phyloP scores from a whole-genome alignment of 2,797 vertebrate species.

The Sebastiscus albofasciatus region DNA sequence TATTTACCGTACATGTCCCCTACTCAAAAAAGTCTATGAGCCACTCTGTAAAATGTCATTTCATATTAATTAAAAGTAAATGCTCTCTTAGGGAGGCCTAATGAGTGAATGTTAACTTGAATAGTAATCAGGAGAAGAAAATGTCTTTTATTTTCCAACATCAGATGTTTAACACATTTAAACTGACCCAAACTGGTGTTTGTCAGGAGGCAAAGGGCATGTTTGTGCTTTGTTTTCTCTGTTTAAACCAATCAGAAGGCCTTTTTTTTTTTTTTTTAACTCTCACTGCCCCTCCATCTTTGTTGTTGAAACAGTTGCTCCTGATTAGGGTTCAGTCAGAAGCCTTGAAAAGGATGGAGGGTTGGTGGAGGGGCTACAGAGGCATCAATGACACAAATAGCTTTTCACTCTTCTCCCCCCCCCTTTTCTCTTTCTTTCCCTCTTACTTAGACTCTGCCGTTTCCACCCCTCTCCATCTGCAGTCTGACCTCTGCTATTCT shows the following conservation, averaged over 20 bases:
- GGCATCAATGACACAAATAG: slow-evolving; percentile 84
- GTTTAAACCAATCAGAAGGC: slow-evolving; percentile 45
- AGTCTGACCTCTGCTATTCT: slow-evolving; percentile 86
- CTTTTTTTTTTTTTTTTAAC: slow-evolving; percentile 53
- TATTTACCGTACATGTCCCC: slow-evolving; percentile 10
- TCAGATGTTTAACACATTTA: slow-evolving; percentile 31
- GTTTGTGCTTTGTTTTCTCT: slow-evolving; percentile 43
- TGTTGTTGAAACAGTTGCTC: slow-evolving; percentile 86
- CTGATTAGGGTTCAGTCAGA: slow-evolving; percentile 80
- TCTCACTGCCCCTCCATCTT: slow-evolving; percentile 55
- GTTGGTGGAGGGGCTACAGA: slow-evolving; percentile 65
- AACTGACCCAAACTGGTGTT: slow-evolving; percentile 33
- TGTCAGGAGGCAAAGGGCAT: slow-evolving; percentile 34
- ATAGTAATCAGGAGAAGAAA: neutral
- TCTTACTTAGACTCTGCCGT: slow-evolving; percentile 74
- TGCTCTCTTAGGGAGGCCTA: neutral
- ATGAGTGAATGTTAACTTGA: neutral
- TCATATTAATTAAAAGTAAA: neutral
- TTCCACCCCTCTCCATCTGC: slow-evolving; percentile 86
- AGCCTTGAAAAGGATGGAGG: slow-evolving; percentile 72
- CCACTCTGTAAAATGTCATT: slow-evolving; percentile 13
- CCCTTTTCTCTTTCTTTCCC: slow-evolving; percentile 74
- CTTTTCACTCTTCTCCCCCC: slow-evolving; percentile 73
- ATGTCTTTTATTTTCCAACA: slow-evolving; percentile 5
- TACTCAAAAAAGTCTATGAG: neutral